Evolutionary conservation across 1,140 invertebrate genomes (phyloP), one percentile per base, ranked within the genome.

Genomic region (Tribolium madens): DNA sequence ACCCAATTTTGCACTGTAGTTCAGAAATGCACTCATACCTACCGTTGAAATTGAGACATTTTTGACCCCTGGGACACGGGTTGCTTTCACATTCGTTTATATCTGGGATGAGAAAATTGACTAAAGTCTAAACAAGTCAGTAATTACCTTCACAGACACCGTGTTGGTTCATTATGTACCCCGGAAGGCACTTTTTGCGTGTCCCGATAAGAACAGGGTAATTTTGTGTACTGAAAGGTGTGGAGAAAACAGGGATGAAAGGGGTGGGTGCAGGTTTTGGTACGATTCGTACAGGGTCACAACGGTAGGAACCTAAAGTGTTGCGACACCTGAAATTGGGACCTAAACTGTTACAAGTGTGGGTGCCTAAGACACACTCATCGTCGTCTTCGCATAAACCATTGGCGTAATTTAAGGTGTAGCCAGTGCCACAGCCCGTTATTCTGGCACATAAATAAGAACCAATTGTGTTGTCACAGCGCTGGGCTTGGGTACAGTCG

Each of bases 391-490:
- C 94, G 86, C 97, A 99, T 75, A 91, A 88, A 73, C 95, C 93
- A 2, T 93, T 94, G 6, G 92, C 90, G 4, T 94, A 92, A 83
- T 99, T 97, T 1, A 99, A 86, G 0, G 96, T 97, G 83, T 99
- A 99, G 0, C 98, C 98, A 0, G 97, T 99, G 0, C 98, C 98
- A 86, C 98, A 99, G 0, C 94, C 93, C 14, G 93, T 89, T 18
- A 93, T 93, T 46, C 95, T 84, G 10, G 96, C 91, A 84, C 97
- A 98, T 10, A 91, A 89, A 84, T 91, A 97, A 6, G 95, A 95
- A 1, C 96, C 96, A 14, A 96, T 88, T 0, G 94, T 96, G 83
- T 98, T 98, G 84, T 97, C 95, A 84, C 96, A 98, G 26, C 95
- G 86, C 84, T 97, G 95, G 3, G 89, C 90, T 2, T 90, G 84